Base-by-base conservation (phyloP, 2,113 vertebrate species). In the Mionectes macconnelli region DNA sequence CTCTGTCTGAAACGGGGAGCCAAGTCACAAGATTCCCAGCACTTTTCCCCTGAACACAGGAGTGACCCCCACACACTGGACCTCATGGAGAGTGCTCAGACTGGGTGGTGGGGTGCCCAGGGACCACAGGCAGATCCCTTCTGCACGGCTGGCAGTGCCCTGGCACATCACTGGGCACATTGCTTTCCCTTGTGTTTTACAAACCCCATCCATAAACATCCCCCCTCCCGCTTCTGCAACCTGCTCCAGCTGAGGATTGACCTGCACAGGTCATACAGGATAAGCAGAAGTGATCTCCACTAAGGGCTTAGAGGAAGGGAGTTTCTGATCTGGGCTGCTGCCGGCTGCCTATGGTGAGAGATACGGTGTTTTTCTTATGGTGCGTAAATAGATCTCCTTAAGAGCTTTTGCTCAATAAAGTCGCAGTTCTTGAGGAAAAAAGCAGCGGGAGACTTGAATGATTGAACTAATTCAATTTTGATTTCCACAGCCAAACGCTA, bases 31-130 rank as follows among this genome's bases (percentile, higher is more conserved):
- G 35, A 30, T 31, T 8, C 24, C 28, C 15, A 27, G 23, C 17
- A 35, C 16, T 13, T 13, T 63, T 14, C 3, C 10, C 13, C 8
- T 4, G 8, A 44, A 52, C 37, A 23, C 16, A 47, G 20, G 74
- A 83, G 19, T 33, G 30, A 37, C 30, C 16, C 30, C 72, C 37
- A 12, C 57, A 15, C 4, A 2, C 12, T 49, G 17, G 28, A 55
- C 12, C 9, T 15, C 0, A 0, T 44, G 11, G 30, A 55, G 17
- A 60, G 27, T 42, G 11, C 33, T 60, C 0, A 1, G 5, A 8
- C 25, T 9, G 20, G 12, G 12, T 79, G 12, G 14, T 50, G 30
- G 2, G 4, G 27, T 60, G 23, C 18, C 13, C 27, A n/a, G 45
- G 20, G 12, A 62, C n/a, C 1, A 2, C 40, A 40, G 23, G 37